These are phyloP conservation scores for Mystacornis crossleyi DNA, from an alignment of 2,113 vertebrate genomes.

Conservation along the genomic window DNA sequence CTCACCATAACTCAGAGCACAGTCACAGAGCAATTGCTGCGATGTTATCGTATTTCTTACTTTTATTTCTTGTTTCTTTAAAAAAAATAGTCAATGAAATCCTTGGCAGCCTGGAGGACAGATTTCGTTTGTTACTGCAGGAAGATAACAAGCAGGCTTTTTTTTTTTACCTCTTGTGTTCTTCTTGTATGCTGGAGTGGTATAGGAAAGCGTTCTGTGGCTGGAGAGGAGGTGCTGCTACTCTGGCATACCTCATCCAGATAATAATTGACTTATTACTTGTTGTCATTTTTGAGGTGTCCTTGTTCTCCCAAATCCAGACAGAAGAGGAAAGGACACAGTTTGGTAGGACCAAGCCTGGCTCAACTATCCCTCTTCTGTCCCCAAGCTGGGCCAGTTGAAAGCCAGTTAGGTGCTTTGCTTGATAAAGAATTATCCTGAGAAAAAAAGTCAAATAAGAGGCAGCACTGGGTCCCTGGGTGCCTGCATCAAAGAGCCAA, in stretches of 20 bases:
- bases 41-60: constrained; percentile 50
- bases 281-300: not conserved
- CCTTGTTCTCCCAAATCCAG: fast-evolving
- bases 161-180: not conserved
- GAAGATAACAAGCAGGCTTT: not conserved
- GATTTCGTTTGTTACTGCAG: constrained; percentile 35
- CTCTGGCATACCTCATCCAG: not conserved
- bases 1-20: not conserved
- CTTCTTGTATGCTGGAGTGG: not conserved
- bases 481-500: not conserved
- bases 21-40: not conserved
- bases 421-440: not conserved
- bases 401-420: not conserved
- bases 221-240: not conserved
- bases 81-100: not conserved
- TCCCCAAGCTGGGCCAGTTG: fast-evolving
- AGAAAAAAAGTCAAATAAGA: not conserved
- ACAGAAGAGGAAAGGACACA: not conserved
- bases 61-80: constrained; percentile 61
- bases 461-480: fast-evolving
- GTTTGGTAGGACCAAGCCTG: not conserved
- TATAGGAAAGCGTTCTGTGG: not conserved
- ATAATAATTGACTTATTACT: not conserved
- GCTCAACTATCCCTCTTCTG: not conserved
- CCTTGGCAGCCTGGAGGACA: not conserved